phyloP scores from a whole-genome alignment of 2,797 vertebrate species.

The Peromyscus melanophrys region DNA sequence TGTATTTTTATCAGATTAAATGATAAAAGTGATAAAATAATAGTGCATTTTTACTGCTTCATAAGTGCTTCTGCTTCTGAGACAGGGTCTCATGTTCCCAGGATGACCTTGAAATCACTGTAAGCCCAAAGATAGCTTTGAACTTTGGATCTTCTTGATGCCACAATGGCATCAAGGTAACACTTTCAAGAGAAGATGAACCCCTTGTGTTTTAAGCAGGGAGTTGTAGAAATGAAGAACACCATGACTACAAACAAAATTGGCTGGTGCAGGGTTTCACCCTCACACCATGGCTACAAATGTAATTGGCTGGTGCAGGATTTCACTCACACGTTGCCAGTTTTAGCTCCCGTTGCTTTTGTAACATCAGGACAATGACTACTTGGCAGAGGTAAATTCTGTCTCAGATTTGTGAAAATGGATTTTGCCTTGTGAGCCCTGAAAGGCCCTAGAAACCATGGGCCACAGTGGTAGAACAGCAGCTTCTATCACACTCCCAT shows the following conservation, averaged over 20 bases:
- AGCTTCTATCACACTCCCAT: background rate
- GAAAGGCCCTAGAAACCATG: background rate
- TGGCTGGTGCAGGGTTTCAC: background rate
- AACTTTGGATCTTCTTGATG: background rate
- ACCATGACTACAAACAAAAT: fast-evolving
- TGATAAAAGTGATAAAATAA: slow-evolving; percentile 20
- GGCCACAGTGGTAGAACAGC: background rate
- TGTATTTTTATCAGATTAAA: slow-evolving; percentile 23
- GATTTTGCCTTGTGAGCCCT: background rate
- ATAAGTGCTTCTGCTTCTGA: background rate
- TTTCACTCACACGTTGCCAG: background rate
- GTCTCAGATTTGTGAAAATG: background rate
- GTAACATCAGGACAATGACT: background rate
- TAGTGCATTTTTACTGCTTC: background rate
- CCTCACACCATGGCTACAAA: too few species aligned
- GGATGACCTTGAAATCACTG: background rate
- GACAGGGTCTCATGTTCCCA: background rate
- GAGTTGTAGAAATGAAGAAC: background rate
- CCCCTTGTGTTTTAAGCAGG: background rate
- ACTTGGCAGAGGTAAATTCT: background rate
- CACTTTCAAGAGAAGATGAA: background rate
- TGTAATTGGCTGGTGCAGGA: background rate
- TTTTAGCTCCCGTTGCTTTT: background rate
- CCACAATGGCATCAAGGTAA: background rate
- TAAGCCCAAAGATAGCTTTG: background rate